Base-by-base conservation (phyloP, 2,113 vertebrate genomes). In the Toxostoma redivivum region DNA sequence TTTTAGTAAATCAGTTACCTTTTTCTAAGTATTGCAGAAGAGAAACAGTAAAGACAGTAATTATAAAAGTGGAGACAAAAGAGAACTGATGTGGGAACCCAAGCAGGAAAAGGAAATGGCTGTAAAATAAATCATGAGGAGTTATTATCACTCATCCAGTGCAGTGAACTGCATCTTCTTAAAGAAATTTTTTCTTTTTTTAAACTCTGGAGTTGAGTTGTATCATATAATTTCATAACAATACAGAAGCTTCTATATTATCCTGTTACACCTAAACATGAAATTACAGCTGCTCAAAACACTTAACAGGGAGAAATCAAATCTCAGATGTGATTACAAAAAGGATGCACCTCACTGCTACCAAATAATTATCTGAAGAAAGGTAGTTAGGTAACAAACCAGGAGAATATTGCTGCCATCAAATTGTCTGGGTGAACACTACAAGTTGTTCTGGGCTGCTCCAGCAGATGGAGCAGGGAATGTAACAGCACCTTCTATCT, bases 401-500 rank as follows among this genome's bases (percentile, higher is more conserved):
- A 79, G 47, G 13, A 44, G 70, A 66, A 61, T 54, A 65, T 21
- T 28, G 50, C 24, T 44, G 10, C 35, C 87, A 50, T 37, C n/a
- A 15, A 60, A 28, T 8, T 42, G 8, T 18, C 40, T 44, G 25
- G 12, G 10, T 22, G 23, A 65, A 62, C 20, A 24, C 2, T 25
- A 72, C 45, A 27, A 35, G 48, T 42, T 83, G 44, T 94, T 89
- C 86, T 61, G 47, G 22, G 15, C 54, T 86, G 38, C 22, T 66
- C 91, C 87, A 93, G 85, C 77, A 96, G 92, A 71, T 84, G 94
- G 91, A 95, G 92, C 91, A 97, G 53, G 40, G 35, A 91, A n/a
- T 5, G 28, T 10, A 72, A 48, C 1, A 4, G 12, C 23, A 73
- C 20, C 44, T 65, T 54, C 40, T 44, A 33, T 17, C 35, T 47